phyloP scores from a whole-genome alignment of 2,888 invertebrate species.

The Apamea anceps region DNA sequence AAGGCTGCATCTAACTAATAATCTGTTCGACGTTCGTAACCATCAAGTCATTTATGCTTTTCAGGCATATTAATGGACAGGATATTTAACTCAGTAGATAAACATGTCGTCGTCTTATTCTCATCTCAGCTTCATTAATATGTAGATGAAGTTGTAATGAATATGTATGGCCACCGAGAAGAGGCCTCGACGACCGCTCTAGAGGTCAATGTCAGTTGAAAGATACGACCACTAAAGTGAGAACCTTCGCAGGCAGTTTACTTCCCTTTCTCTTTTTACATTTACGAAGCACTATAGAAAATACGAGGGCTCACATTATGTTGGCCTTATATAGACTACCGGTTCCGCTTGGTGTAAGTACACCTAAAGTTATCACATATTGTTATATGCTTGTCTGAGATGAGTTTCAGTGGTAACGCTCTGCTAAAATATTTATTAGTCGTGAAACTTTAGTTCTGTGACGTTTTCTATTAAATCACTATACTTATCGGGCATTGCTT shows the following conservation, averaged over 20 bases:
- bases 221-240: conserved; percentile 73
- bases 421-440: conserved; percentile 52
- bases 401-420: conserved; percentile 67
- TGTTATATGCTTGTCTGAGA: conserved; percentile 45
- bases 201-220: conserved; percentile 87
- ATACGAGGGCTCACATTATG: conserved; percentile 70
- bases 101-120: conserved; percentile 72
- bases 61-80: conserved; percentile 54
- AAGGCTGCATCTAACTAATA: background rate
- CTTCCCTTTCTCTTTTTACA: conserved; percentile 71
- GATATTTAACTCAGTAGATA: conserved; percentile 64
- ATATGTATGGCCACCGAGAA: conserved; percentile 82
- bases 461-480: conserved; percentile 10
- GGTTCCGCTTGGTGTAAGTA: conserved; percentile 76
- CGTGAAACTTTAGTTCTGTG: conserved; percentile 34
- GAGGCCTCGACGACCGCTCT: conserved; percentile 81
- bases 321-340: conserved; percentile 71
- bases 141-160: conserved; percentile 83
- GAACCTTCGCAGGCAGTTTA: conserved; percentile 72
- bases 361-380: conserved; percentile 69
- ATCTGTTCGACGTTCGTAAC: conserved; percentile 13
- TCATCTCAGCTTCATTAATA: conserved; percentile 80
- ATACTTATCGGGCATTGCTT: conserved; percentile 4
- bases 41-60: conserved; percentile 34
- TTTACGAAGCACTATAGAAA: conserved; percentile 68